Base-by-base conservation (phyloP, 2,888 invertebrate genomes). In the Lamellibrachia columna region DNA sequence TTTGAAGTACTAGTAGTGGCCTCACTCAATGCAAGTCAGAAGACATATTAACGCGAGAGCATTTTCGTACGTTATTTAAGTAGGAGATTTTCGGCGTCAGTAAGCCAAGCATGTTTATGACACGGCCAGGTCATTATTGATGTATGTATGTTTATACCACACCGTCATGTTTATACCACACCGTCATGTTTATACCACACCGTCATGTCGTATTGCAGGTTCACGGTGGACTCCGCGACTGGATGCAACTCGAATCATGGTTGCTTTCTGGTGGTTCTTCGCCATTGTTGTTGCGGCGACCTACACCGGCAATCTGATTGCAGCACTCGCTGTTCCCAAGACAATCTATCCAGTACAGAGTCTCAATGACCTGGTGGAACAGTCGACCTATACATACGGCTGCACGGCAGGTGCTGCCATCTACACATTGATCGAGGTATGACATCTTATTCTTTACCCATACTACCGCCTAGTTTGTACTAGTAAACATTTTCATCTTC, bases 251-350 rank as follows among this genome's bases (percentile, higher is more conserved):
- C 92, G 93, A 8, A 53, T 92, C 22, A n/a, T 93, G n/a, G 55
- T 93, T 7, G 92, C 92, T 7, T 92, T 92, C 92, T 93, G 93
- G 92, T 93, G 93, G 93, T 92, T 93, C 90, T 93, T 93, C 92
- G n/a, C 90, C 53, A 92, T 93, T 52, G 93, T 92, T 22, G 52
- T 93, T 9, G 58, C 92, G 7, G 93, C 93, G 52, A 92, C 92
- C 52, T 93, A 93, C 92, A 93, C 93, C 9, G 93, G 93, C 9
- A 93, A 93, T 90, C 92, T 93, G 52, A 93, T 93, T 15, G 93
- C 93, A n/a, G 92, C 93, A 0, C 60, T 93, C 1, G 93, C 93
- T 8, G 93, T 93, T 0, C 93, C 93, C 22, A 92, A 92, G 58
- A 91, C 92, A 0, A 52, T 55, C 7, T 91, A 92, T 22, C 93